Percentiles rank a stretch among this genome's conserved stretches.
Conservation (phyloP, 2,797 vertebrate genomes). For the Rhabdomys pumilio region DNA sequence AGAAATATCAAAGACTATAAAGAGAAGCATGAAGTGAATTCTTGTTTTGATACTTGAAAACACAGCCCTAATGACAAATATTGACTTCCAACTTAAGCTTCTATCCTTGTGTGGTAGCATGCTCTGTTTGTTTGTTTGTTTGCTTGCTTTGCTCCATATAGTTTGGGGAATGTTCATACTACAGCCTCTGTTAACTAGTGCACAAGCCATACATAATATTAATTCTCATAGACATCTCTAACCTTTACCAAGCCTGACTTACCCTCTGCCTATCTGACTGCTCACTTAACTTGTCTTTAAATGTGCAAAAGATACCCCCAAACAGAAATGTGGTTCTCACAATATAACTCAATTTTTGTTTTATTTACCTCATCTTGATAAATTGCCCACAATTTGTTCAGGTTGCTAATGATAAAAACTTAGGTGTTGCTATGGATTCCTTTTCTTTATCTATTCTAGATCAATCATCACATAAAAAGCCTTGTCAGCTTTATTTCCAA, state of each 20-base stretch:
- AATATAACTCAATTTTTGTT: background rate
- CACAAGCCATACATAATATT: background rate
- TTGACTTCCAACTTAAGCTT: background rate
- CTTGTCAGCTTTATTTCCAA: background rate
- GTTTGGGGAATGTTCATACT: background rate
- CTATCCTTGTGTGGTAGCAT: background rate
- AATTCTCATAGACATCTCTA: background rate
- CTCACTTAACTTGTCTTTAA: background rate
- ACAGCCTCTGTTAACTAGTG: background rate
- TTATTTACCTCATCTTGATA: background rate
- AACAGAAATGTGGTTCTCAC: background rate
- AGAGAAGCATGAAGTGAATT: background rate
- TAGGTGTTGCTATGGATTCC: background rate
- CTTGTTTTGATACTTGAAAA: background rate
- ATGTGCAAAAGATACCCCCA: background rate
- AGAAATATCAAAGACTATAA: background rate
- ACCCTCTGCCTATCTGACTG: background rate
- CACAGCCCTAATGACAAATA: background rate
- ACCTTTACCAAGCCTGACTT: background rate
- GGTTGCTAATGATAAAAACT: background rate
- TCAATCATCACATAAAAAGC: background rate
- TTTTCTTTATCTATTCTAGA: background rate
- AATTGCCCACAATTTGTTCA: background rate
- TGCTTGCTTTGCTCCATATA: background rate
- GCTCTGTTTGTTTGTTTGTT: background rate